Evolutionary conservation across 2,113 vertebrate species (phyloP).

Genomic region (Crypturellus undulatus): DNA sequence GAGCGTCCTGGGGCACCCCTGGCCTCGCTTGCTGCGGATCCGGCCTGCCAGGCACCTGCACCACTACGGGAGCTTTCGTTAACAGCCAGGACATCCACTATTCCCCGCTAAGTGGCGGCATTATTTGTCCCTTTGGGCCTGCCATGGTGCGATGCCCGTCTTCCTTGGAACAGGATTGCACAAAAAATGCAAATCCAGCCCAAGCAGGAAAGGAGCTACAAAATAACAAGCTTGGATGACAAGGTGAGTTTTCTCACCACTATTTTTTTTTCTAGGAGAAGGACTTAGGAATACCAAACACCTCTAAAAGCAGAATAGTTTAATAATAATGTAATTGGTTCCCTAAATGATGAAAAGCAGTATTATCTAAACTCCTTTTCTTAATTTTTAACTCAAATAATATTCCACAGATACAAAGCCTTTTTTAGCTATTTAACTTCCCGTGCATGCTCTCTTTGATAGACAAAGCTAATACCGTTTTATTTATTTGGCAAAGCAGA

Average conservation of each 20-base stretch:
- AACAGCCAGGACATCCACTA: not conserved
- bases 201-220: not conserved
- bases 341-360: not conserved
- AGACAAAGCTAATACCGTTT: not conserved
- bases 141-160: not conserved
- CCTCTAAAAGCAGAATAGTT: not conserved
- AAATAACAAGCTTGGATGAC: not conserved
- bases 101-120: not conserved
- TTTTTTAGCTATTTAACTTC: not conserved
- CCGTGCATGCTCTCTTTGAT: not conserved
- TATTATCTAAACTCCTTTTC: not conserved
- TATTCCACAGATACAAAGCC: not conserved
- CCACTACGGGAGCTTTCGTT: not conserved
- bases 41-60: not conserved
- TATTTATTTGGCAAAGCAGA: not conserved
- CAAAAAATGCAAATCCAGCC: not conserved
- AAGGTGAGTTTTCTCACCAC: not conserved
- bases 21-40: not conserved
- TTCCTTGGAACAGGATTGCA: constrained; percentile 8
- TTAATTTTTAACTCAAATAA: not conserved
- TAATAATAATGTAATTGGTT: not conserved
- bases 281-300: not conserved
- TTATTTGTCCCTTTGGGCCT: not conserved
- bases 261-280: not conserved
- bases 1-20: rapidly evolving